phyloP scores from a whole-genome alignment of 92 coral and sea anemone species.

The Palythoa grandis region DNA sequence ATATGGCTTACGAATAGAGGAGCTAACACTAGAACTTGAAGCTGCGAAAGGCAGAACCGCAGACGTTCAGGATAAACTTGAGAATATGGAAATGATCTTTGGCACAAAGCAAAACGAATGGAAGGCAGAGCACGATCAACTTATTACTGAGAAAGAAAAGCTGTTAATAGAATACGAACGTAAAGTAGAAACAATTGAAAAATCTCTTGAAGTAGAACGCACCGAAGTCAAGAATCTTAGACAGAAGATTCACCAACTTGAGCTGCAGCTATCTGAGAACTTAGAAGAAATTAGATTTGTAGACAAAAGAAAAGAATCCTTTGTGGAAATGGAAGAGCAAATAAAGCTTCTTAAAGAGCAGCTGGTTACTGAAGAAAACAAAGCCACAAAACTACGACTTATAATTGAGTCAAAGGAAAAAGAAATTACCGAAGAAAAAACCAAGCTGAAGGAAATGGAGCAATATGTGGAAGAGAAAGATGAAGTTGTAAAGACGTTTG shows the following conservation, averaged over 20 bases:
- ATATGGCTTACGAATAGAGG: constrained; percentile 83
- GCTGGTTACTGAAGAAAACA: constrained; percentile 50
- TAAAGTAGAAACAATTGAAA: constrained; percentile 2
- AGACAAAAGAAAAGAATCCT: constrained; percentile 35
- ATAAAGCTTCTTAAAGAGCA: constrained; percentile 50
- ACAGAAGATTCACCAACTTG: constrained; percentile 59
- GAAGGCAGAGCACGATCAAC: constrained; percentile 47
- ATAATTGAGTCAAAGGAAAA: constrained; percentile 51
- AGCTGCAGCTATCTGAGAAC: constrained; percentile 53
- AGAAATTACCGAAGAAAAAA: constrained; percentile 44
- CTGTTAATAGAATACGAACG: constrained; percentile 18
- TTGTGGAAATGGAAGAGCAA: constrained; percentile 45
- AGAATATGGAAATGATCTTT: constrained; percentile 30
- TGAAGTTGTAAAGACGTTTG: constrained; percentile 51
- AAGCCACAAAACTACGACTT: constrained; percentile 37
- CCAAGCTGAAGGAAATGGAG: constrained; percentile 60
- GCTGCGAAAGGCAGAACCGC: constrained; percentile 62
- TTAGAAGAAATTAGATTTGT: constrained; percentile 39
- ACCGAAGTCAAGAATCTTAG: constrained; percentile 32
- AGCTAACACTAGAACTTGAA: constrained; percentile 72
- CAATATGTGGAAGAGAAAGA: constrained; percentile 63
- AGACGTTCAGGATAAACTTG: constrained; percentile 49
- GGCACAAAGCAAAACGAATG: constrained; percentile 42
- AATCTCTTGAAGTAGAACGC: constrained; percentile 30
- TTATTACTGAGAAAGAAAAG: constrained; percentile 57